A percentile compares a stretch with the other conserved stretches of the same genome.
phyloP scores from a whole-genome alignment of 1,140 invertebrate species.

The Philopotamus ludificatus region DNA sequence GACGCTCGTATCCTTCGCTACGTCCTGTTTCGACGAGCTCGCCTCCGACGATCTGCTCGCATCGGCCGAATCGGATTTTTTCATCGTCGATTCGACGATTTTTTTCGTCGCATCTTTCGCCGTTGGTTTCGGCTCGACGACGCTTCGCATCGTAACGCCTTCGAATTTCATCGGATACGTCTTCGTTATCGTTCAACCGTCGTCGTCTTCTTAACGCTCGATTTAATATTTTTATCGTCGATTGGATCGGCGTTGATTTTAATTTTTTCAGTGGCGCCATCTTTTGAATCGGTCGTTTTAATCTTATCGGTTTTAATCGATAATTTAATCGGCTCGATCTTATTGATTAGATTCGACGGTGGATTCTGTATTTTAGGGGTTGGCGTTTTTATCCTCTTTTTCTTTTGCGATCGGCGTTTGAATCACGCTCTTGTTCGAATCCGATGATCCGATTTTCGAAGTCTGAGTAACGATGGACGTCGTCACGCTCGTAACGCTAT shows the following conservation, averaged over 20 bases:
- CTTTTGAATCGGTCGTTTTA: not conserved
- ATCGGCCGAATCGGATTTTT: not conserved
- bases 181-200: not conserved
- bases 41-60: not conserved
- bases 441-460: not conserved
- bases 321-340: no score
- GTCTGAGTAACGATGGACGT: not conserved
- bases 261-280: no score
- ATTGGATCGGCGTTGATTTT: no score
- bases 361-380: not conserved
- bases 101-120: not conserved
- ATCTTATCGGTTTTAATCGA: not conserved
- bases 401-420: no score
- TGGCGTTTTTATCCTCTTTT: not conserved
- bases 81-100: not conserved
- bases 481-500: not conserved
- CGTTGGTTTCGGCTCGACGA: not conserved
- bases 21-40: not conserved
- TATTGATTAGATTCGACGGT: slow-evolving; percentile 1
- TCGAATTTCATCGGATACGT: slow-evolving; percentile 28
- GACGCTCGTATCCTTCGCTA: not conserved
- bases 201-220: no score
- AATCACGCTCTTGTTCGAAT: no score
- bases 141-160: slow-evolving; percentile 20
- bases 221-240: no score